Conservation (phyloP, 2,797 vertebrate species). For the Simalia tracyae region DNA sequence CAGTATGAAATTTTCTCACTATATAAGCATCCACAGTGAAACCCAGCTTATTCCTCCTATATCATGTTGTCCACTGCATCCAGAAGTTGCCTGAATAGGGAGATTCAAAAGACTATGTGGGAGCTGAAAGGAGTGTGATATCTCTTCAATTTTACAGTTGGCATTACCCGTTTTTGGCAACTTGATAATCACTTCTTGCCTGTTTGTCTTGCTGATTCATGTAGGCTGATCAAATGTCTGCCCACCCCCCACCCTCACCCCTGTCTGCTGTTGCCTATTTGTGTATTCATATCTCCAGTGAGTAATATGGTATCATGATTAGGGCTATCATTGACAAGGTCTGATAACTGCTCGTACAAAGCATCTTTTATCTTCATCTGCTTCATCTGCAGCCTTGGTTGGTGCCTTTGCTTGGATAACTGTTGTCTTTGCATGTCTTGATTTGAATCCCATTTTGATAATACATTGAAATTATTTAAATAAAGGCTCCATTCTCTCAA, state of each 20-base stretch:
- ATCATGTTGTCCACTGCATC: not conserved
- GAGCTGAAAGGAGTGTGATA: not conserved
- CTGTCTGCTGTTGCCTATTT: not conserved
- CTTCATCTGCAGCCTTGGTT: not conserved
- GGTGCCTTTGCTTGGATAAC: not conserved
- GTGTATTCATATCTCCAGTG: not conserved
- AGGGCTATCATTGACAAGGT: not conserved
- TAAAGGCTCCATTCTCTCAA: not conserved
- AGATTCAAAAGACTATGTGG: not conserved
- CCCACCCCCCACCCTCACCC: too few relatives aligned
- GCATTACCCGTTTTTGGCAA: not conserved
- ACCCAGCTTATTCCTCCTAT: not conserved
- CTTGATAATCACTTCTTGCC: not conserved
- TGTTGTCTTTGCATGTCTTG: not conserved
- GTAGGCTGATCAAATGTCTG: not conserved
- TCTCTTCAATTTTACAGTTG: not conserved
- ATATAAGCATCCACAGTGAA: not conserved
- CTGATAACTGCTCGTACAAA: not conserved
- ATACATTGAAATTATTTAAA: not conserved
- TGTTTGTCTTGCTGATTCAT: not conserved
- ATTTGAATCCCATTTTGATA: not conserved
- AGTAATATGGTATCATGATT: not conserved
- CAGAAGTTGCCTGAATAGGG: not conserved
- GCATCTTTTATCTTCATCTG: not conserved
- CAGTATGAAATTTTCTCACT: not conserved